Evolutionary conservation across 2,113 vertebrate species (phyloP), one percentile per base, ranked within the genome.

Genomic region (Dasyurus viverrinus): DNA sequence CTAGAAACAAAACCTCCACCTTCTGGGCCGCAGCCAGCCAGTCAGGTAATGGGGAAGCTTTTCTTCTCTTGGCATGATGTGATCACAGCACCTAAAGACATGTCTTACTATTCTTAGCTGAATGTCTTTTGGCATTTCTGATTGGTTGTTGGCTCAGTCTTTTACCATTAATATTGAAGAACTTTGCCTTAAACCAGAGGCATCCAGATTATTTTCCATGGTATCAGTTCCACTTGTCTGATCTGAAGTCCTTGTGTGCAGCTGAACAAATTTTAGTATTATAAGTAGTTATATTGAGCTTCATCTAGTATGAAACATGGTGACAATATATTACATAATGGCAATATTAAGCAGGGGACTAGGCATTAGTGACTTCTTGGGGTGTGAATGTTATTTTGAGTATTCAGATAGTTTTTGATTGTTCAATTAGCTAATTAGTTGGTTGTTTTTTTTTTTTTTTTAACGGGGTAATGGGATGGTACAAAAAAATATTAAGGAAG

Each of bases 1-100:
- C 97, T 99, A 96, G 99, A 99, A 96, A 97, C 99, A 52, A 99
- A 99, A 98, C 99, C 99, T 96, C 98, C 98, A 89, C 99, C 99
- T 22, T 98, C 98, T 95, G 98, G 99, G 97, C 97, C 98, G 94
- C 99, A 99, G 96, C 99, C 99, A 93, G 54, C 98, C 94, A 99
- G 98, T 98, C 99, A 99, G 99, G 99, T 99, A 98, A 98, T 92
- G 54, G 90, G 90, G 94, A 54, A 14, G 95, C 14, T 90, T 92
- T 95, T 42, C 7, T 93, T 95, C 36, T 60, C 36, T 89, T 42
- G 91, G 89, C 46, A 48, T 84, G 42, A 89, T 89, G 48, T 54
- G 94, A 12, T 68, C 92, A 9, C 11, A n/a, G n/a, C 94, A 53
- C 11, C 46, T 93, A 53, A 90, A 90, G 47, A 42, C 11, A 26